Evolutionary conservation across 2,797 vertebrate genomes (phyloP), one percentile per base, ranked within the genome.

Genomic region (Phaenicophaeus curvirostris): DNA sequence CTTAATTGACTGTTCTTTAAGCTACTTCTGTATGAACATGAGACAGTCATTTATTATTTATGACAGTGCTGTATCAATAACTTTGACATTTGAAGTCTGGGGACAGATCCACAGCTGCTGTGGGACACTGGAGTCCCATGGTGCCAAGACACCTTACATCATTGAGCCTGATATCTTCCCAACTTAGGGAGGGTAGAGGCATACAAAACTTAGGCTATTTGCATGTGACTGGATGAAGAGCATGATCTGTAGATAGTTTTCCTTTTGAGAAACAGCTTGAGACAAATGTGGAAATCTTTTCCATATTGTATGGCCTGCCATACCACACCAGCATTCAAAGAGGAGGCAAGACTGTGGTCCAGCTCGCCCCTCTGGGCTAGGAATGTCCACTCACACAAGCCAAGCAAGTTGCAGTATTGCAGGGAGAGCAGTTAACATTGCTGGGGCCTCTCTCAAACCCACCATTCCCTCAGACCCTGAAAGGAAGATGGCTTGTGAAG

Each of bases 1-100:
- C 42, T 86, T 81, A 66, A 78, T 58, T 90, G 69, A 17, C 72
- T 72, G 31, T 27, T 85, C 44, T 66, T 89, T 54, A 50, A 81
- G 51, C 46, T 67, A n/a, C 57, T 75, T 63, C 48, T 81, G 50
- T 77, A 0, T 62, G 63, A 67, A 61, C 44, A 17, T 18, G 66
- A 80, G 44, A n/a, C 54, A 69, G 33, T 44, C 53, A 51, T 90
- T 62, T 82, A 53, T 85, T 88, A 54, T 85, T 91, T 93, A 31
- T 78, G 27, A 35, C 58, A 80, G n/a, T 4, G 14, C 28, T 79
- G 8, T 79, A 79, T 83, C 46, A 61, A 9, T 87, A 72, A 57
- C 66, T 65, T 76, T 8, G 66, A 51, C 33, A 66, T 78, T 24
- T 59, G 11, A 73, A 58, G 41, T 61, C 27, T 75, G 24, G 5